phyloP scores from a whole-genome alignment of 2,797 vertebrate species.

The Eupleurogrammus muticus region DNA sequence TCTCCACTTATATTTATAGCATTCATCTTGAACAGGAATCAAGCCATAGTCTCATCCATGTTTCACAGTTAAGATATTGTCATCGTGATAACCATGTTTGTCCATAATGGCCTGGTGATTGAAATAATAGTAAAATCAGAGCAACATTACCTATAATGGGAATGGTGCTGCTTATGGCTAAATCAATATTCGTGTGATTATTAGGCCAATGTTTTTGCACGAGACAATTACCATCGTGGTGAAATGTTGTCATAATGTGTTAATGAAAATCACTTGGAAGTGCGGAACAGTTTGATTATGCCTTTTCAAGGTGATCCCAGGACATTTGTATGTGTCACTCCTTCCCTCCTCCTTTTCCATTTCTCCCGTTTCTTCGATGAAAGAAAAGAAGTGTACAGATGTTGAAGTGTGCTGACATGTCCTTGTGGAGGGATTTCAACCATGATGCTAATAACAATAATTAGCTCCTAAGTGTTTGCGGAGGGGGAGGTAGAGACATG shows the following conservation, averaged over 20 bases:
- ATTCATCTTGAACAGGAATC: conserved; percentile 60
- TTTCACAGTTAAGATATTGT: conserved; percentile 58
- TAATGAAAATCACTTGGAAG: conserved; percentile 64
- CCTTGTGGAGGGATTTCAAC: conserved; percentile 88
- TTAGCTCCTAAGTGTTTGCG: conserved; percentile 86
- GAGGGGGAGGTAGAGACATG: conserved; percentile 83
- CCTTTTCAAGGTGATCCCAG: conserved; percentile 85
- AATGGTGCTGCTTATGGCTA: conserved; percentile 66
- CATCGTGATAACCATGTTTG: conserved; percentile 47
- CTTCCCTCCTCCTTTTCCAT: conserved; percentile 21
- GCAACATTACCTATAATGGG: conserved; percentile 50
- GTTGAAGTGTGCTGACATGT: conserved; percentile 85
- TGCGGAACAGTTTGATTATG: conserved; percentile 76
- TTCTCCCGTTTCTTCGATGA: conserved; percentile 55
- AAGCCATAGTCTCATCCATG: conserved; percentile 41
- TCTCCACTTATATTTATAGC: conserved; percentile 55
- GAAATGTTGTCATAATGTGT: conserved; percentile 58
- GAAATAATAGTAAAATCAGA: conserved; percentile 68
- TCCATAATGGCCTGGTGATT: conserved; percentile 55
- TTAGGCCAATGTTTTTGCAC: conserved; percentile 57
- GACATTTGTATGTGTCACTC: conserved; percentile 79
- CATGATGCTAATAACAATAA: conserved; percentile 90
- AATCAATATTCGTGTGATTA: conserved; percentile 80
- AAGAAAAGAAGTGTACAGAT: conserved; percentile 71
- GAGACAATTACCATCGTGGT: conserved; percentile 62